Percentiles rank a stretch among this genome's conserved stretches.
These are phyloP conservation scores for Parnassius glacialis DNA, from an alignment of 2,888 invertebrate species.

Conservation along the genomic window DNA sequence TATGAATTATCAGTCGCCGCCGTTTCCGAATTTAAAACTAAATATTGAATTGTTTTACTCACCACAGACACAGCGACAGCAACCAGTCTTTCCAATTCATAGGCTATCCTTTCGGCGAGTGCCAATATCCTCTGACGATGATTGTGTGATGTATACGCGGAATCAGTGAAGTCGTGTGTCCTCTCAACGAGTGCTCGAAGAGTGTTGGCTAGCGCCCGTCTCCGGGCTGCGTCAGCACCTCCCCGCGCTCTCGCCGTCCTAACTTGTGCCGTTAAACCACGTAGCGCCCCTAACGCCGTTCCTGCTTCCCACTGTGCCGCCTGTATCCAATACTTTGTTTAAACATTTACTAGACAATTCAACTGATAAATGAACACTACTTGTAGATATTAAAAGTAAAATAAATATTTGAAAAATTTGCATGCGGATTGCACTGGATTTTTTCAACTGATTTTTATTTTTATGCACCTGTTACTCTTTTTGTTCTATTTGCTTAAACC, in stretches of 20 bases:
- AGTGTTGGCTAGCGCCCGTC: conserved; percentile 92
- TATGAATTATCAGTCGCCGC: too few relatives aligned
- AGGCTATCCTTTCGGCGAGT: conserved; percentile 92
- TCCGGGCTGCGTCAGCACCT: conserved; percentile 84
- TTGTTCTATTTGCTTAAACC: conserved; percentile 6
- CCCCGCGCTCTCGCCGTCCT: conserved; percentile 87
- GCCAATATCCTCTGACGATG: conserved; percentile 97
- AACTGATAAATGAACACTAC: conserved; percentile 6
- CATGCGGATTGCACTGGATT: conserved; percentile 11
- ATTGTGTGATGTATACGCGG: conserved; percentile 98
- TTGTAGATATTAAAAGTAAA: conserved; percentile 10
- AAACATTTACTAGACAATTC: conserved; percentile 1
- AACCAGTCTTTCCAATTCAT: conserved; percentile 94
- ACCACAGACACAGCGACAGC: conserved; percentile 92
- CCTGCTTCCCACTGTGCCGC: conserved; percentile 79
- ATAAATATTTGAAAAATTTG: conserved; percentile 20
- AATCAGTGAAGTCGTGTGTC: conserved; percentile 99
- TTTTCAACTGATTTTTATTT: conserved; percentile 6
- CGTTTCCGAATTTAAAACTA: too few relatives aligned
- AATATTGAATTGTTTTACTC: conserved; percentile 40
- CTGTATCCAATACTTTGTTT: conserved; percentile 39
- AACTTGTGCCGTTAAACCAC: conserved; percentile 91
- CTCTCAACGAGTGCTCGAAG: conserved; percentile 96
- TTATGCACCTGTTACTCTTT: conserved; percentile 14
- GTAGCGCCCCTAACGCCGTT: conserved; percentile 90